phyloP scores from a whole-genome alignment of 1,140 invertebrate species.

The Achatina immaculata region DNA sequence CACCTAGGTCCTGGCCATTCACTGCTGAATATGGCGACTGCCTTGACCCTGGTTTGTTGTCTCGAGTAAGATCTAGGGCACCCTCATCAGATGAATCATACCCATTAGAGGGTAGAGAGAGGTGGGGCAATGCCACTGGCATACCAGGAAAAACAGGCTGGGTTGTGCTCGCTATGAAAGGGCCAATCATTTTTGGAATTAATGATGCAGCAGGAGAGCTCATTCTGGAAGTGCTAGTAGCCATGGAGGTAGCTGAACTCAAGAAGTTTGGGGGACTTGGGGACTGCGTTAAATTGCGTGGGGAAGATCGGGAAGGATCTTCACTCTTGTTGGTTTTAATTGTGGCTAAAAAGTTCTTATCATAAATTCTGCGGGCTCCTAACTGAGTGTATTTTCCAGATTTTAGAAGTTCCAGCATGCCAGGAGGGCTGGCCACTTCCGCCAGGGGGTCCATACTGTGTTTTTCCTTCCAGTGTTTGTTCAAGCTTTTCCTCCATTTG shows the following conservation, averaged over 20 bases:
- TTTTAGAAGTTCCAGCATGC: conserved; percentile 43
- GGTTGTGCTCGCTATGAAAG: conserved; percentile 57
- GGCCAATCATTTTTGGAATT: conserved; percentile 59
- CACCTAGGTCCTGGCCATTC: not conserved
- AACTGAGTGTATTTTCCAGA: conserved; percentile 45
- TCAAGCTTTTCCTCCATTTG: conserved; percentile 71
- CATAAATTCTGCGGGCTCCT: conserved; percentile 35
- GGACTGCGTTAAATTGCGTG: not conserved
- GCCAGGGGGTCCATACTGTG: conserved; percentile 64
- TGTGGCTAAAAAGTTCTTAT: conserved; percentile 27
- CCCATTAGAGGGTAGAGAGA: conserved; percentile 19
- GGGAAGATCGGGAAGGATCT: not conserved
- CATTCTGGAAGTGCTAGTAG: not conserved
- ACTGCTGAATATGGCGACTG: not conserved
- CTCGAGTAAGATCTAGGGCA: conserved; percentile 17
- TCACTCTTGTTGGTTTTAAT: conserved; percentile 36
- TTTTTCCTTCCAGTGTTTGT: conserved; percentile 73
- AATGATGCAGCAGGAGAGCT: not conserved
- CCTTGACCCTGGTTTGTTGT: not conserved
- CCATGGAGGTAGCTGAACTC: not conserved
- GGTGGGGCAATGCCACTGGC: conserved; percentile 4
- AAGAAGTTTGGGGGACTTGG: conserved; percentile 34
- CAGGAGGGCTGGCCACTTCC: conserved; percentile 52
- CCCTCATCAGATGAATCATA: conserved; percentile 34
- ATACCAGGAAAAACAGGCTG: conserved; percentile 46